Base-by-base conservation (phyloP, 2,888 invertebrate species). In the Agrotis puta region DNA sequence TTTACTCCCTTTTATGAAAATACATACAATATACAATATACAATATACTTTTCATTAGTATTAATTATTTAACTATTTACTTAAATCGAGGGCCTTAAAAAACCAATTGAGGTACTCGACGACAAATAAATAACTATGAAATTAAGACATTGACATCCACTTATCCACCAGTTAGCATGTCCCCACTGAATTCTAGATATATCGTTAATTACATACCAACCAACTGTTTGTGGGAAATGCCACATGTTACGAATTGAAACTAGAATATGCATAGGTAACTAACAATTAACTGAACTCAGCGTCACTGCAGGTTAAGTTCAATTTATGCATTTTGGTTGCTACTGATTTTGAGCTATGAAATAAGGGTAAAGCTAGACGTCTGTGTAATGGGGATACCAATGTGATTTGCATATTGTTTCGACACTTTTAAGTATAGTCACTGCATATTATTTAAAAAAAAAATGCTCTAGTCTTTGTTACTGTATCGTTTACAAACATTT, bases 231-330 rank as follows among this genome's bases (percentile, higher is more conserved):
- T 85, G 87, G 74, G 86, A 84, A 86, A 84, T 54, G 58, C 77
- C 86, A 84, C 54, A 73, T 84, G 84, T 58, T 84, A 82, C 79
- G 64, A 84, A 81, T 84, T 75, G 64, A 74, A 76, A 69, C 74
- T 85, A 64, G 66, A 80, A 77, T 76, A 81, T 84, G 81, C 79
- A 84, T 70, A 75, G 74, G 65, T 67, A 83, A 83, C 73, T 74
- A 74, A 84, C 74, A 84, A 81, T 85, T 75, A 84, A 50, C 69
- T 50, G n/a, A 64, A 78, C 62, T 66, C 47, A 48, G 56, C 51
- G 58, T 13, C 24, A 13, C 67, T 48, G 27, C 11, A 74, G 43
- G 64, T 70, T 65, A 43, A 24, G 54, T 63, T 67, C 57, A 65
- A 72, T 70, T 78, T 74, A 84, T 73, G 85, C 83, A 69, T 66